Base-by-base conservation (phyloP, 2,797 vertebrate genomes). In the Xerus rutilus region DNA sequence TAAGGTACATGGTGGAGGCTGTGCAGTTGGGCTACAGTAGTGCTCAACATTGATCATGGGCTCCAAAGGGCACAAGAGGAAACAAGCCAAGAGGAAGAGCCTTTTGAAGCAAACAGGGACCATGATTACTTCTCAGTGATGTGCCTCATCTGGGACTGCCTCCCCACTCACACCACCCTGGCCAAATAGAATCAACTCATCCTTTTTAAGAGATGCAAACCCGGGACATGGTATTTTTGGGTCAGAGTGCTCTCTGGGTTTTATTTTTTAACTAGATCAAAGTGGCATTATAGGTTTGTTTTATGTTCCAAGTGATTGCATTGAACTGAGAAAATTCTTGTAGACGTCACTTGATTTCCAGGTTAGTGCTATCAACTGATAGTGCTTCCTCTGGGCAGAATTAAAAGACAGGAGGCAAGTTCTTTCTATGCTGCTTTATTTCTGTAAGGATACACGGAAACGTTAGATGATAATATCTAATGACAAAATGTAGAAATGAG, bases 361-460 rank as follows among this genome's bases (percentile, higher is more conserved):
- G 35, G 49, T 64, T 43, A 72, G 85, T 3, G 7, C 52, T 43
- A 18, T n/a, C 35, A 64, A 59, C 28, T 52, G 11, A 47, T 1
- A 49, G 76, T 11, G 39, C 25, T 57, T 83, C 62, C 21, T 54
- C 39, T 2, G 0, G 28, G 74, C 70, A 64, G 52, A 96, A 97
- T 28, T 14, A 91, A 82, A 87, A 91, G 86, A 72, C 93, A 54
- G 57, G 77, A 96, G 95, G 54, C 96, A 2, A n/a, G 59, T 79
- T 96, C 89, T 93, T 97, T 93, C 92, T 96, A 97, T 96, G 93
- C 94, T 92, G 91, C 81, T 98, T 98, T 97, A 98, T 97, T 98
- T 96, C 93, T 93, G 91, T 93, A 95, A 96, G 90, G 86, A 96
- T 98, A 97, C 96, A 98, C 86, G 76, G 96, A 96, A 96, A 91